Evolutionary conservation across 2,113 vertebrate species (phyloP).

Genomic region (Hemibagrus wyckioides): DNA sequence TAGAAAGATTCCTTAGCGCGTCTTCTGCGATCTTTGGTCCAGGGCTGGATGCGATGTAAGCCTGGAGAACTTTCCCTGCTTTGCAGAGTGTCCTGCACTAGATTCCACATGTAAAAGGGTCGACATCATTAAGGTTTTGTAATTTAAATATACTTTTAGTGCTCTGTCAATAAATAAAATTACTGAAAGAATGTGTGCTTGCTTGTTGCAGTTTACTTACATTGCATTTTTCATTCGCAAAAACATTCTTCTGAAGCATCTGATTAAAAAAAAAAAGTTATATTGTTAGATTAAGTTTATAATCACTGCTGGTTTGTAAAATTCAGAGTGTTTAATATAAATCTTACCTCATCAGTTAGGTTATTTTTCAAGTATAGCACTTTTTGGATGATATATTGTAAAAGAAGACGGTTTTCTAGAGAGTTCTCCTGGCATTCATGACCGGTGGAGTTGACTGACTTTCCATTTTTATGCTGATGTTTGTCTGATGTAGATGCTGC

Average conservation of each 20-base stretch:
- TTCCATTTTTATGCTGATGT: not conserved
- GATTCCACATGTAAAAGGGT: not conserved
- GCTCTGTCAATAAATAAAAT: too few relatives aligned
- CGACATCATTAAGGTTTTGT: not conserved
- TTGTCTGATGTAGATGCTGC: not conserved
- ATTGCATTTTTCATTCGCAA: not conserved
- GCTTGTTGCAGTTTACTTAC: slow-evolving; percentile 2
- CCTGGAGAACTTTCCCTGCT: not conserved
- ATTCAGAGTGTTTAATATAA: not conserved
- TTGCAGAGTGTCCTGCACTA: not conserved
- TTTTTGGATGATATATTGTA: not conserved
- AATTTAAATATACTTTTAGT: not conserved
- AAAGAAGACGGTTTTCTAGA: accelerated
- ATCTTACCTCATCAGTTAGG: not conserved
- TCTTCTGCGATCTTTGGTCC: not conserved
- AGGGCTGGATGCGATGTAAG: not conserved
- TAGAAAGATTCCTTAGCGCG: slow-evolving; percentile 1
- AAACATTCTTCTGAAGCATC: not conserved
- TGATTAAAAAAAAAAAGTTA: not conserved
- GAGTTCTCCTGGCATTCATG: not conserved
- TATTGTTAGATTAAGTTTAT: not conserved
- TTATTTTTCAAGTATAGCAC: not conserved
- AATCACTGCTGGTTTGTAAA: not conserved
- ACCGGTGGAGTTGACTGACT: not conserved
- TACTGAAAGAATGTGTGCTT: not conserved